phyloP scores from a whole-genome alignment of 1,140 invertebrate species.

The Latrodectus geometricus region DNA sequence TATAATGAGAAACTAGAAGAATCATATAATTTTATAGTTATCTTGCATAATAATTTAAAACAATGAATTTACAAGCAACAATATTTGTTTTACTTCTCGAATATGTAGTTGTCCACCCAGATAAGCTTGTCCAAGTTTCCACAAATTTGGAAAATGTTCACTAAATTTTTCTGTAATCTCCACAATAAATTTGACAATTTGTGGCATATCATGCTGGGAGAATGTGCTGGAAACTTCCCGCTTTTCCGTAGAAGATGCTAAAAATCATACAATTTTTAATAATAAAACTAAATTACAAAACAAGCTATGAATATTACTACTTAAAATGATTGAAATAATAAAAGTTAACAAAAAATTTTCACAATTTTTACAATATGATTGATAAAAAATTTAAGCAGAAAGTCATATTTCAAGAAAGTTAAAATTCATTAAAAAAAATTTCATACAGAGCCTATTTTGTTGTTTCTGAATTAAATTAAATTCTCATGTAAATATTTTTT shows the following conservation, averaged over 20 bases:
- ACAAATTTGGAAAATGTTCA: constrained; percentile 83
- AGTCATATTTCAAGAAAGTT: background rate
- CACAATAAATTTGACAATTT: constrained; percentile 78
- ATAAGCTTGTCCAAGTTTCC: constrained; percentile 90
- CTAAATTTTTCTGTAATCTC: constrained; percentile 79
- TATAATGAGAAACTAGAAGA: no score
- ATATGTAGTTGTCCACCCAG: constrained; percentile 85
- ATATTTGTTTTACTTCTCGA: constrained; percentile 70
- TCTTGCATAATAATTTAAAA: no score
- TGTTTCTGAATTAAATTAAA: no score
- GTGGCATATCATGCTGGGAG: constrained; percentile 65
- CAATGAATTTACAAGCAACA: no score
- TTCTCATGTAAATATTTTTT: no score
- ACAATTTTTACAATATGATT: background rate
- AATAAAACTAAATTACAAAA: background rate
- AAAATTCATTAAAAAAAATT: no score
- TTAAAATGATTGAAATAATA: background rate
- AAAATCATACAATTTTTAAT: background rate
- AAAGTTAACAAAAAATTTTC: background rate
- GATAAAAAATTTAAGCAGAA: background rate
- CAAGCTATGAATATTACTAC: background rate
- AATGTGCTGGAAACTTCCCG: constrained; percentile 9
- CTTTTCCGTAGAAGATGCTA: constrained; percentile 17
- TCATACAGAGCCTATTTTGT: background rate
- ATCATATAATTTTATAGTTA: no score